Evolutionary conservation across 2,797 vertebrate genomes (phyloP).

Genomic region (Lophius americanus): DNA sequence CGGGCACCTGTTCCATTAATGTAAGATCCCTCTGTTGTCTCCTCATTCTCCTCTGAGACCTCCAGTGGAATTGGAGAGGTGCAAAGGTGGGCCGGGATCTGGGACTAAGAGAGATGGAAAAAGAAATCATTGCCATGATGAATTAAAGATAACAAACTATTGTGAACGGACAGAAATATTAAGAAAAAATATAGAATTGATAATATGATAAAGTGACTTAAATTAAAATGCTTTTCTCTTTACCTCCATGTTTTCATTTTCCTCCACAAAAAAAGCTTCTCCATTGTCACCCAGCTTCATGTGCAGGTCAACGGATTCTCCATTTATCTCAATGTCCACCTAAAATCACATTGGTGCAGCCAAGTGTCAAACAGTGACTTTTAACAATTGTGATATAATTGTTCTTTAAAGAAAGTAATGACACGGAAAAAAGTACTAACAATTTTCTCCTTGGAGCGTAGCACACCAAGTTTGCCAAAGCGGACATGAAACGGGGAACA

Average conservation of each 20-base stretch:
- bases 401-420: not conserved
- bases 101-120: conserved; percentile 45
- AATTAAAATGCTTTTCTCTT: not conserved
- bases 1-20: conserved; percentile 20
- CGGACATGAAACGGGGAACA: conserved; percentile 96
- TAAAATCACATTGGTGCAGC: conserved; percentile 51
- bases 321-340: conserved; percentile 97
- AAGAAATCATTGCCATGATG: not conserved
- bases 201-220: not conserved
- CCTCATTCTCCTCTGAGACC: conserved; percentile 46
- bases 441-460: conserved; percentile 93
- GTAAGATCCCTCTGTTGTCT: conserved; percentile 5
- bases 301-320: conserved; percentile 89
- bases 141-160: not conserved
- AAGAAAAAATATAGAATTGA: not conserved
- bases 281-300: conserved; percentile 97
- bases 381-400: not conserved
- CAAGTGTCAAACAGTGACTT: not conserved
- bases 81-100: conserved; percentile 83
- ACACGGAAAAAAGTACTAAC: conserved; percentile 75
- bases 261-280: conserved; percentile 95
- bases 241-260: conserved; percentile 83
- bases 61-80: conserved; percentile 87
- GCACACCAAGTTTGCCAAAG: conserved; percentile 95
- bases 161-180: not conserved